Percentiles rank a stretch among this genome's conserved stretches.
Evolutionary conservation across 2,888 invertebrate genomes (phyloP).

Genomic region (Brenthis daphne): DNA sequence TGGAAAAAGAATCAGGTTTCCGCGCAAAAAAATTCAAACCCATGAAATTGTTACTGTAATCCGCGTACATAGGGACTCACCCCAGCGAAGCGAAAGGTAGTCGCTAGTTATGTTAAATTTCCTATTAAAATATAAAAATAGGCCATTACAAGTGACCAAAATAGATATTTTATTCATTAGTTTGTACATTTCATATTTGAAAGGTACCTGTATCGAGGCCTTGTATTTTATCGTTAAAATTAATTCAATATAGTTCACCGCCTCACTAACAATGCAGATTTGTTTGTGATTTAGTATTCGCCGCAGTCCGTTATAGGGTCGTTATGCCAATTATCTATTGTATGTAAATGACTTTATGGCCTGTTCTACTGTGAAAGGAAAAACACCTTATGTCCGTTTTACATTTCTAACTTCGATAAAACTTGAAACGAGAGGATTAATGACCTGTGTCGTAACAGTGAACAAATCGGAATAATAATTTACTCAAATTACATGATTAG

Average conservation of each 20-base stretch:
- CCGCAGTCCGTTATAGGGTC: constrained; percentile 28
- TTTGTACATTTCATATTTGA: constrained; percentile 23
- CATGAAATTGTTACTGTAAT: too few relatives aligned
- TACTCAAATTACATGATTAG: constrained; percentile 12
- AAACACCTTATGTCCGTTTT: constrained; percentile 21
- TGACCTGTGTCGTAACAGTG: constrained; percentile 9
- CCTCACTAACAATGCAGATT: constrained; percentile 25
- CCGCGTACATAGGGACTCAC: too few relatives aligned
- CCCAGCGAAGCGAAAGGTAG: too few relatives aligned
- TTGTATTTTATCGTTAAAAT: constrained; percentile 29
- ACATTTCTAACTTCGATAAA: constrained; percentile 19
- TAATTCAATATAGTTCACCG: constrained; percentile 33
- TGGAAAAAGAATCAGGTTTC: too few relatives aligned
- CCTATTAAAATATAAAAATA: too few relatives aligned
- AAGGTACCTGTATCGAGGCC: constrained; percentile 34
- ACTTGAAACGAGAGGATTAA: not conserved
- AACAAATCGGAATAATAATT: not conserved
- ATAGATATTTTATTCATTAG: not conserved
- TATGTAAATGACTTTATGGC: constrained; percentile 34
- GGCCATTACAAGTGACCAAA: not conserved
- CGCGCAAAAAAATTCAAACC: too few relatives aligned
- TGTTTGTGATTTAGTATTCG: constrained; percentile 27
- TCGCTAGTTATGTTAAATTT: too few relatives aligned
- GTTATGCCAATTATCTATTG: constrained; percentile 39
- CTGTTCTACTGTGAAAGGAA: constrained; percentile 26